Percentiles rank a stretch among this genome's conserved stretches.
Evolutionary conservation across 2,113 vertebrate species (phyloP).

Genomic region (Notechis scutatus): DNA sequence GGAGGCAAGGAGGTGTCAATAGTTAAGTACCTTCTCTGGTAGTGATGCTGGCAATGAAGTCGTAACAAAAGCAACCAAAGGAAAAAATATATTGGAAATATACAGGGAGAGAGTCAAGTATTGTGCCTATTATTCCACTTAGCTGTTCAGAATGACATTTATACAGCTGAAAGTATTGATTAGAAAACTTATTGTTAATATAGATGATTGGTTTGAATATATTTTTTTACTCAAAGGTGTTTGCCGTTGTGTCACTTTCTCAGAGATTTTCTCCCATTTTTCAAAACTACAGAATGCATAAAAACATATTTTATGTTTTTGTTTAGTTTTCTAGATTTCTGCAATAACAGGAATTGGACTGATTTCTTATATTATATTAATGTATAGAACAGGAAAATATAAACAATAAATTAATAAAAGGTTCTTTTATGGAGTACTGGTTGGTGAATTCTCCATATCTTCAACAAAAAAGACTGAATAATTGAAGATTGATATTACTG

Average conservation of each 20-base stretch:
- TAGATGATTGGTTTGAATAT: background rate
- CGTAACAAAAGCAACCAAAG: background rate
- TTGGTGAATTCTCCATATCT: background rate
- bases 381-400: background rate
- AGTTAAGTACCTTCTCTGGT: background rate
- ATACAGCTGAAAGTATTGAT: background rate
- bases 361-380: background rate
- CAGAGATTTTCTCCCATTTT: background rate
- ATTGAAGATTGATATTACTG: background rate
- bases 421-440: background rate
- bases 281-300: background rate
- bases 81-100: background rate
- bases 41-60: background rate
- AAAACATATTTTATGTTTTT: background rate
- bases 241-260: background rate
- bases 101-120: background rate
- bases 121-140: background rate
- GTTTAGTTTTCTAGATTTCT: background rate
- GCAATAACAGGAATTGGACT: background rate
- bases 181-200: background rate
- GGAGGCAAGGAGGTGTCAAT: background rate
- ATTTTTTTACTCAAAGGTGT: background rate
- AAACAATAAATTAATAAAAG: background rate
- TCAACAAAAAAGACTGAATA: background rate
- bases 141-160: background rate